Conservation (phyloP, 2,113 vertebrate species). For the Eonycteris spelaea region DNA sequence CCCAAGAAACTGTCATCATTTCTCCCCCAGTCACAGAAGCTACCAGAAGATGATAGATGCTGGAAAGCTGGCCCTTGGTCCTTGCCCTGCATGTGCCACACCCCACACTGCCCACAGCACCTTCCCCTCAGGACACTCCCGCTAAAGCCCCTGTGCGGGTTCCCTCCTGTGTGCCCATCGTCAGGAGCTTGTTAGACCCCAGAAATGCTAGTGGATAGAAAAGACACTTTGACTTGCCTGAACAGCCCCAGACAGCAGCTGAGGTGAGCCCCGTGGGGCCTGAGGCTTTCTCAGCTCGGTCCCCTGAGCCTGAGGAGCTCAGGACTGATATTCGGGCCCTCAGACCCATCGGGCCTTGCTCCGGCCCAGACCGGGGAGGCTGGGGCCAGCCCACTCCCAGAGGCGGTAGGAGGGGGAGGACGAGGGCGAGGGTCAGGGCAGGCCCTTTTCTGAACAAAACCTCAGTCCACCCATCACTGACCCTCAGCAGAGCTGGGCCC, state of each 20-base stretch:
- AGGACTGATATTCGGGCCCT: too few species aligned
- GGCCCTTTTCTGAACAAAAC: not conserved
- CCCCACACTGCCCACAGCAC: rapidly evolving
- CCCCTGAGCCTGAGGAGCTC: not conserved
- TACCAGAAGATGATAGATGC: not conserved
- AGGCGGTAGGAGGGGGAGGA: not conserved
- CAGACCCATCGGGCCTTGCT: not conserved
- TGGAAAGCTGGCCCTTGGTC: too few species aligned
- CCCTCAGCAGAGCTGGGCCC: rapidly evolving
- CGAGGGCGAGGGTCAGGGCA: rapidly evolving
- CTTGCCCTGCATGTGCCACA: rapidly evolving
- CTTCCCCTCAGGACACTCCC: not conserved
- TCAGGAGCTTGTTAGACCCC: not conserved
- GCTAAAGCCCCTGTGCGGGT: too few species aligned
- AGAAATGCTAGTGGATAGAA: not conserved
- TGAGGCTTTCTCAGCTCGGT: not conserved
- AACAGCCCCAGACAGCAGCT: not conserved
- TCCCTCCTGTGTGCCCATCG: not conserved
- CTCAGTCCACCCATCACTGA: not conserved
- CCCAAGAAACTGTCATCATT: not conserved
- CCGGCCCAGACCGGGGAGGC: not conserved
- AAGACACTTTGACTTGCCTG: not conserved
- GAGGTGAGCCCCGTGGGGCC: too few species aligned
- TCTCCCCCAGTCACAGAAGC: not conserved
- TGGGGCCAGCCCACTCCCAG: not conserved